Evolutionary conservation across 2,113 vertebrate genomes (phyloP).

Genomic region (Platanista minor): DNA sequence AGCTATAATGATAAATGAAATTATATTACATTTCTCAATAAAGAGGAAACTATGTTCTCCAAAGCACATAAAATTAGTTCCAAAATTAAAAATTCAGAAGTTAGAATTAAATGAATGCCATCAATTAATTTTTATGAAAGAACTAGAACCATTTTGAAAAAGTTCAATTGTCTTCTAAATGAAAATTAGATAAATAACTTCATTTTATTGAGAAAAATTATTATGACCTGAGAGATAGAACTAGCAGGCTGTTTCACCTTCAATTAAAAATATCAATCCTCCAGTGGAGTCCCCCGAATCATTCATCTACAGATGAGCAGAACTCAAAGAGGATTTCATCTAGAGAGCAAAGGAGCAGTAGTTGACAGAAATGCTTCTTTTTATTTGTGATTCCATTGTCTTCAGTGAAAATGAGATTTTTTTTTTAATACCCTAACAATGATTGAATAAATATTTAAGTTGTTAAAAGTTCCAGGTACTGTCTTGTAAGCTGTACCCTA

Average conservation of each 20-base stretch:
- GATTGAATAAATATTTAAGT: background rate
- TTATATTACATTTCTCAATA: constrained; percentile 63
- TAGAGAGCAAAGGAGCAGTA: background rate
- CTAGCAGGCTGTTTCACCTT: constrained; percentile 33
- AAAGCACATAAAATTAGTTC: constrained; percentile 65
- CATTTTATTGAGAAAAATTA: constrained; percentile 63
- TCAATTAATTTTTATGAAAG: constrained; percentile 74
- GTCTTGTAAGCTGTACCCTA: background rate
- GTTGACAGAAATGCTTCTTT: background rate
- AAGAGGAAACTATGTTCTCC: constrained; percentile 44
- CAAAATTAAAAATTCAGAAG: constrained; percentile 74
- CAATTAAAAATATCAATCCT: constrained; percentile 65
- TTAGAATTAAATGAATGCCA: constrained; percentile 66
- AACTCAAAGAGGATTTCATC: background rate
- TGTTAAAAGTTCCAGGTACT: background rate
- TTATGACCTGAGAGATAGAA: constrained; percentile 61
- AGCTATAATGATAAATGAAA: constrained; percentile 64
- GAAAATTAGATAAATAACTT: constrained; percentile 74
- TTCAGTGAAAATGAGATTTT: background rate
- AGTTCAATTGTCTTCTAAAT: constrained; percentile 62
- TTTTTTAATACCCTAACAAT: background rate
- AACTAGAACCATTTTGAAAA: constrained; percentile 57
- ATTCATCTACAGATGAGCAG: constrained; percentile 37
- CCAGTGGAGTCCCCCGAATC: background rate
- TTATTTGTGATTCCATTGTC: background rate